Percentiles rank a stretch among this genome's conserved stretches.
These are phyloP conservation scores for Acrobasis suavella DNA, from an alignment of 2,888 invertebrate species.

Conservation along the genomic window DNA sequence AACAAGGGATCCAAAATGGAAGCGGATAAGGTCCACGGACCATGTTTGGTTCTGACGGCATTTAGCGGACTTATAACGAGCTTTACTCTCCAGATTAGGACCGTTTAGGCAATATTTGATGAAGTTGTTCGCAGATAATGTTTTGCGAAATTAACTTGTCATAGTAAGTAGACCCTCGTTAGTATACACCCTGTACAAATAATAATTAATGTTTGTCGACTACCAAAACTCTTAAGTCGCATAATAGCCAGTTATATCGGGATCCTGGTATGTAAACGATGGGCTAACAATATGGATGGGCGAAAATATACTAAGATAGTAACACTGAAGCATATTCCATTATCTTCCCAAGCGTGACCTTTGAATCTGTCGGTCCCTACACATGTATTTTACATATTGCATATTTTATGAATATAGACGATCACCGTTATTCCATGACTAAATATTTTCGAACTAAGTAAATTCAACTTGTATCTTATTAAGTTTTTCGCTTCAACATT, in stretches of 20 bases:
- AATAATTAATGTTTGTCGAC: background rate
- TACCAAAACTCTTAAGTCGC: background rate
- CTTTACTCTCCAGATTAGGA: conserved; percentile 3
- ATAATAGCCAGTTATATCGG: no score
- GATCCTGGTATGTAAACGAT: no score
- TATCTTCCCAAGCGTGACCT: no score
- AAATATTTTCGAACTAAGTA: background rate
- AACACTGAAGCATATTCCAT: no score
- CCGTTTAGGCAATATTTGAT: conserved; percentile 19
- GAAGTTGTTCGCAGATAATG: conserved; percentile 14
- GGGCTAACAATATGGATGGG: no score
- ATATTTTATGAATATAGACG: background rate
- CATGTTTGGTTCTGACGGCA: background rate
- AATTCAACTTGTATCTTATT: background rate
- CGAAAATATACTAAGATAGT: no score
- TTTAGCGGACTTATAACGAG: conserved; percentile 3
- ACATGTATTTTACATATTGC: no score
- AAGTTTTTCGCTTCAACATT: background rate
- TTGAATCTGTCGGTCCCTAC: no score
- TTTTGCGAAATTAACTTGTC: background rate
- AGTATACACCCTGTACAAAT: background rate
- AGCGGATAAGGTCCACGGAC: background rate
- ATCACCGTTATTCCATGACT: background rate
- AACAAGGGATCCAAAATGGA: conserved; percentile 7
- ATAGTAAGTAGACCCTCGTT: background rate